phyloP scores from a whole-genome alignment of 64 coral and sea anemone species.

The Stylophora pistillata region DNA sequence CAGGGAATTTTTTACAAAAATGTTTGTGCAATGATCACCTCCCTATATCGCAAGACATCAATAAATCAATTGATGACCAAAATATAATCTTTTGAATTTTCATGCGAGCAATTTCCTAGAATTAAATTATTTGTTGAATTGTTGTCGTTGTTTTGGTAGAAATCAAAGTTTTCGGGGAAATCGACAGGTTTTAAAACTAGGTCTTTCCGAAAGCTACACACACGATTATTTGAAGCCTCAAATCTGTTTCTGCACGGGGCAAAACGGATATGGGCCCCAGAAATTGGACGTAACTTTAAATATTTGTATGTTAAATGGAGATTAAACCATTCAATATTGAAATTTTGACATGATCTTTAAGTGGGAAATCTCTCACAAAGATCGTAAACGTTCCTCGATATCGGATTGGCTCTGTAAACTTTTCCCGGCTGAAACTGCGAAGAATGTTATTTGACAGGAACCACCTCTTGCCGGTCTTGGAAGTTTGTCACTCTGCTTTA shows the following conservation, averaged over 20 bases:
- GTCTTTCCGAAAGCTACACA: too few relatives aligned
- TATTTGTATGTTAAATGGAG: constrained; percentile 15
- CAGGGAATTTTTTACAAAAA: background rate
- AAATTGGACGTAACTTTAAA: background rate
- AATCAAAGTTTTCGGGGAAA: too few relatives aligned
- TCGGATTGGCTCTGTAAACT: constrained; percentile 5
- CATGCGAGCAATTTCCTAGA: too few relatives aligned
- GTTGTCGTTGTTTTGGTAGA: too few relatives aligned
- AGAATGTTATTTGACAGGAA: background rate
- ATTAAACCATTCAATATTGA: background rate
- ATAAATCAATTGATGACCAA: too few relatives aligned
- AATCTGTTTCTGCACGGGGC: background rate
- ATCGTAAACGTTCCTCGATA: background rate
- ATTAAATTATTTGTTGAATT: too few relatives aligned
- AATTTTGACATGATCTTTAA: background rate
- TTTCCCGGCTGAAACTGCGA: background rate
- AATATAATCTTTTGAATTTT: too few relatives aligned
- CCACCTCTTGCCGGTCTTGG: background rate
- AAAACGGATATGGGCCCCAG: background rate
- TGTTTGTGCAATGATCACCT: too few relatives aligned
- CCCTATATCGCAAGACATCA: too few relatives aligned
- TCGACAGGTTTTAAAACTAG: too few relatives aligned
- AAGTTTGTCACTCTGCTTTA: background rate
- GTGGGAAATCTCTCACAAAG: background rate
- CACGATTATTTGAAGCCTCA: too few relatives aligned